Percentiles rank a stretch among this genome's conserved stretches.
These are phyloP conservation scores for Pristionchus exspectatus DNA, from an alignment of 2,888 invertebrate genomes.

Conservation along the genomic window DNA sequence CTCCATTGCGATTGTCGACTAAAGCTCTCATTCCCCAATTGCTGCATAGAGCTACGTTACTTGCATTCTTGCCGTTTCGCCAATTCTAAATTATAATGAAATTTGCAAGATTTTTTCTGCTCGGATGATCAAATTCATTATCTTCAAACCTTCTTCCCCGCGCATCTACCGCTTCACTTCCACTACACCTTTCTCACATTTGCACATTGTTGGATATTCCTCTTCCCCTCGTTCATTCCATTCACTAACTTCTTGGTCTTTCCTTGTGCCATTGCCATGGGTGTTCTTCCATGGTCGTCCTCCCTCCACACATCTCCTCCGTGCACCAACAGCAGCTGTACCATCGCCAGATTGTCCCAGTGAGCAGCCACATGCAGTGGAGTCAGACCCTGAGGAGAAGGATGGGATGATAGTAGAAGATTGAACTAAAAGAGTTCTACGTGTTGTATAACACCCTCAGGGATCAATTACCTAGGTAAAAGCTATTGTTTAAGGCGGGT, in stretches of 20 bases:
- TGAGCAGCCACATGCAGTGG: conserved; percentile 66
- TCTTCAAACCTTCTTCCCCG: no score
- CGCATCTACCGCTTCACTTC: no score
- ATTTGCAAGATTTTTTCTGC: no score
- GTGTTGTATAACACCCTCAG: no score
- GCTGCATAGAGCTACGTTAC: not conserved
- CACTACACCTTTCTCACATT: no score
- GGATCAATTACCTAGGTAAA: no score
- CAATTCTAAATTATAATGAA: not conserved
- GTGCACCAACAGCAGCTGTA: conserved; percentile 63
- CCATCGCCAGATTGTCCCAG: conserved; percentile 68
- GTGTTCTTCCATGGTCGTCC: conserved; percentile 57
- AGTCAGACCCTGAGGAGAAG: conserved; percentile 57
- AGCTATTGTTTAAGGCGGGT: no score
- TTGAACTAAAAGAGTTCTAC: no score
- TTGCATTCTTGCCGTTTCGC: not conserved
- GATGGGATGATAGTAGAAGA: not conserved
- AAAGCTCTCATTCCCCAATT: no score
- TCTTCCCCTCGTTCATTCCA: not conserved
- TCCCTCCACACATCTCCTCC: conserved; percentile 60
- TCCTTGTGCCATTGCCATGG: conserved; percentile 52
- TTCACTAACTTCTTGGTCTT: conserved; percentile 51
- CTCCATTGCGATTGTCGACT: no score
- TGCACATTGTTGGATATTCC: no score
- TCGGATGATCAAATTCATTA: no score